Conservation (phyloP, 2,113 vertebrate species). For the Alosa alosa region DNA sequence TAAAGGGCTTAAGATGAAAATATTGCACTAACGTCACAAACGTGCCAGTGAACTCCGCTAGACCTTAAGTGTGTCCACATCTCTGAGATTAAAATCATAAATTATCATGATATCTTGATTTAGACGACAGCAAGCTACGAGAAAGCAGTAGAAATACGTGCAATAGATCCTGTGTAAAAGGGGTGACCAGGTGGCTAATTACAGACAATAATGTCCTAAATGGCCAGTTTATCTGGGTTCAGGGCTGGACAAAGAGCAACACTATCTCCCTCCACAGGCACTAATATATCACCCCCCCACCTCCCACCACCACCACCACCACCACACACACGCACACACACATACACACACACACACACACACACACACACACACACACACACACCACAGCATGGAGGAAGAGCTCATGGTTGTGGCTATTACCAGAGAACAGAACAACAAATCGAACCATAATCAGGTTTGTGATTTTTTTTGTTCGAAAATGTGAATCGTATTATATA, state of each 20-base stretch:
- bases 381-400: not conserved
- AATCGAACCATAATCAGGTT: not conserved
- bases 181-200: constrained; percentile 46
- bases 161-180: not conserved
- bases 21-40: not conserved
- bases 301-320: not conserved
- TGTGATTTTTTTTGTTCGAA: not conserved
- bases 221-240: constrained; percentile 28
- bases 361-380: too few relatives aligned
- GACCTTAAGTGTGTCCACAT: not conserved
- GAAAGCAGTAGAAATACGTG: not conserved
- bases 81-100: constrained; percentile 13
- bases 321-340: not conserved
- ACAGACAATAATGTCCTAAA: constrained; percentile 38
- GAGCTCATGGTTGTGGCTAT: not conserved
- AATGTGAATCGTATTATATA: not conserved
- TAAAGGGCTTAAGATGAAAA: not conserved
- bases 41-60: not conserved
- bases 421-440: not conserved
- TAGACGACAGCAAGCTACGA: not conserved
- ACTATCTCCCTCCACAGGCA: constrained; percentile 41
- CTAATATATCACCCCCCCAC: constrained; percentile 42
- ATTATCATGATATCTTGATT: not conserved
- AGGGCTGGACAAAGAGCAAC: constrained; percentile 39
- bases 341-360: not conserved